Base-by-base conservation (phyloP, 2,113 vertebrate species). In the Entelurus aequoreus region DNA sequence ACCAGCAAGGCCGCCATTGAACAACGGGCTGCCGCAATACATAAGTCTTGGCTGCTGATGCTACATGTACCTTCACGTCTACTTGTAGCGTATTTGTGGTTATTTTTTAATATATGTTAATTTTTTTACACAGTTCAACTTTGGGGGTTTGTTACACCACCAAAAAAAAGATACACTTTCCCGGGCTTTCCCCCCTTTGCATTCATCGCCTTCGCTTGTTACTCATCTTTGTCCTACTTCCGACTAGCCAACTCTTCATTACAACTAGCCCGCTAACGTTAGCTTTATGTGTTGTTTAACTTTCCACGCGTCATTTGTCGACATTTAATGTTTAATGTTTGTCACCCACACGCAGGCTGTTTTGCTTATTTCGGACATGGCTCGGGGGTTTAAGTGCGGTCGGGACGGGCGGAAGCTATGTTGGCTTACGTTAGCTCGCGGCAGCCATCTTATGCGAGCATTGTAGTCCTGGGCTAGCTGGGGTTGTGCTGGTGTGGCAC, bases 401-500 rank as follows among this genome's bases (percentile, higher is more conserved):
- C 67, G 66, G 76, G 77, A 86, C n/a, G 87, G 88, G 88, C 90
- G 89, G 86, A 90, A 87, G 90, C 89, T 89, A 86, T 60, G 48
- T 3, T 8, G 21, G 79, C 77, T 82, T 79, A 73, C 60, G 65
- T 69, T 78, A 83, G 83, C 85, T 72, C 51, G 72, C 60, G 88
- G 89, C 90, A 90, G 90, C 90, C 90, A 92, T 92, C 84, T 92
- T 92, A 90, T 66, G 76, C 80, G 73, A 85, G 68, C 76, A 73
- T 80, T 57, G 75, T 88, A 77, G 76, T 88, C 72, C 78, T 70
- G 72, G 80, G 15, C 84, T 88, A 87, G 77, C 84, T 82, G 81
- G 63, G 63, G 74, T 78, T 28, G 77, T 85, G 82, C 77, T 86
- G 83, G 68, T 81, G 87, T 82, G 86, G 84, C 83, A 84, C 74